Conservation (phyloP, 1,140 invertebrate species). For the Sarcophaga bullata region DNA sequence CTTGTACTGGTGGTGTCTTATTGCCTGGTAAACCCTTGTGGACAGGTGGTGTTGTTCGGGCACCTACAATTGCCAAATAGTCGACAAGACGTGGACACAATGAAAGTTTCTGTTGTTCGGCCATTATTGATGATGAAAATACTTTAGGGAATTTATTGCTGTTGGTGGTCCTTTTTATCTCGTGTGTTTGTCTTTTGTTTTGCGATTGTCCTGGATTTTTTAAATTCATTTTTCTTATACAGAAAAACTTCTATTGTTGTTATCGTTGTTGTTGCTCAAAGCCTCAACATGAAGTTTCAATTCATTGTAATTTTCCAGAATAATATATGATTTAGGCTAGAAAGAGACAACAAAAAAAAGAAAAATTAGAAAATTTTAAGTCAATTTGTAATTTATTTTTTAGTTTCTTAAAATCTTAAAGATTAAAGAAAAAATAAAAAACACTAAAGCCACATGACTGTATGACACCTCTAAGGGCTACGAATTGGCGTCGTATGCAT, state of each 20-base stretch:
- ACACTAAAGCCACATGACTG: no score
- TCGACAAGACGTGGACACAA: constrained; percentile 88
- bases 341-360: not conserved
- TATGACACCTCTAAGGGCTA: no score
- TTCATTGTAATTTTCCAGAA: not conserved
- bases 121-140: constrained; percentile 50
- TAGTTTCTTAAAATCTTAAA: not conserved
- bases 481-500: no score
- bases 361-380: not conserved
- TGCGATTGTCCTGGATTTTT: not conserved
- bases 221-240: no score
- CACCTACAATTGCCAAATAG: constrained; percentile 96
- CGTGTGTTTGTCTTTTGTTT: not conserved
- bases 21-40: constrained; percentile 69
- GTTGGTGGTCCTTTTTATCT: not conserved
- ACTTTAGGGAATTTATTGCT: no score
- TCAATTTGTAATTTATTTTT: not conserved
- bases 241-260: not conserved
- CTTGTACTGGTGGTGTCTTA: constrained; percentile 77
- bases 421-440: no score
- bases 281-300: constrained; percentile 11
- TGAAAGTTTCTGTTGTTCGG: constrained; percentile 76
- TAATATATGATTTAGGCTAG: not conserved
- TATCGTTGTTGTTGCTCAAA: not conserved
- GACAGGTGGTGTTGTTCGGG: constrained; percentile 76